Evolutionary conservation across 2,888 invertebrate species (phyloP), one percentile per base, ranked within the genome.

Genomic region (Andrena dorsata): DNA sequence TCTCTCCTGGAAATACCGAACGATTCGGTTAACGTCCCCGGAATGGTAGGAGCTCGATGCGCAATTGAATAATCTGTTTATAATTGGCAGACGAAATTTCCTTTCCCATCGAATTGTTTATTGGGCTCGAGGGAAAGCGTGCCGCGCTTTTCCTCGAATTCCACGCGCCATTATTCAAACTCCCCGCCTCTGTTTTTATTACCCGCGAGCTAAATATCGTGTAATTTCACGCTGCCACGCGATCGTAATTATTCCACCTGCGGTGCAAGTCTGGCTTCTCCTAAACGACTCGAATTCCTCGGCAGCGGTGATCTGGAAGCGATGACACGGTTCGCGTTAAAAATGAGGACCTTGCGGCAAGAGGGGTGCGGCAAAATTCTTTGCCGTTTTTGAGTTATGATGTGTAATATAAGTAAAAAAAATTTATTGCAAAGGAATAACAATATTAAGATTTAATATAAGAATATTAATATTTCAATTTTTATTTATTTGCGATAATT

Each of bases 51-150:
- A 41, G 16, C 16, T 41, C 16, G 4, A 16, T 5, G 16, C 5
- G 23, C 56, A 1, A 26, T 26, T 1, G 4, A 56, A 56, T 8
- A 23, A 26, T 10, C 41, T 6, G 28, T 16, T 65, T 41, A 8
- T 65, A 30, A 20, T 23, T 13, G 65, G 51, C 13, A 47, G 26
- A 53, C 5, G 51, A 60, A 28, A 53, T 63, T 41, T 20, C 32
- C 20, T 56, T 49, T 32, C n/a, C 51, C 23, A 32, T 16, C 41
- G 41, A 16, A 2, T 23, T 47, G 28, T 63, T 74, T 13, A 35
- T 30, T n/a, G 6, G 13, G 13, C 23, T 65, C 30, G 47, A 23
- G 64, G 49, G 76, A 79, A 79, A 79, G 69, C 70, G 70, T 60
- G 70, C 47, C 26, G 26, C 23, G 56, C 32, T 69, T 76, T 64